Percentiles rank a stretch among this genome's conserved stretches.
Evolutionary conservation across 2,888 invertebrate genomes (phyloP).

Genomic region (Synanthedon formicaeformis): DNA sequence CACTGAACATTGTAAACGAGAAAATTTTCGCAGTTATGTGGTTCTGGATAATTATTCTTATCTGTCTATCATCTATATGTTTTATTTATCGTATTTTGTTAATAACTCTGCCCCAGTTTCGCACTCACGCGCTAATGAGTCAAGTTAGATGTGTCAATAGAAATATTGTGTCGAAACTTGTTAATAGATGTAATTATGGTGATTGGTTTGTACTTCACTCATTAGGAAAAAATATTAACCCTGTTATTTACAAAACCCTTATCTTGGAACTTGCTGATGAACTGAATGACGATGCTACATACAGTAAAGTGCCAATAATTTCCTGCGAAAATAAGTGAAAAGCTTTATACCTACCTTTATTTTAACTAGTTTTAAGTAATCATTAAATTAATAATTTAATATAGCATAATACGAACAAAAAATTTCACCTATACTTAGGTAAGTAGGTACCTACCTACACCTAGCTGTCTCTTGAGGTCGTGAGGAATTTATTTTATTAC

Average conservation of each 20-base stretch:
- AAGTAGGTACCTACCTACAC: too few species aligned
- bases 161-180: conserved; percentile 62
- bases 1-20: conserved; percentile 83
- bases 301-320: background rate
- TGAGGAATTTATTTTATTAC: too few species aligned
- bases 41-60: conserved; percentile 79
- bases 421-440: too few species aligned
- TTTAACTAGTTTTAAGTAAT: too few species aligned
- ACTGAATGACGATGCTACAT: conserved; percentile 31
- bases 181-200: conserved; percentile 70
- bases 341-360: too few species aligned
- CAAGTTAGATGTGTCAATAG: conserved; percentile 68
- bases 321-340: background rate
- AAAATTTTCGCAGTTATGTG: conserved; percentile 81
- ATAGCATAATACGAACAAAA: too few species aligned
- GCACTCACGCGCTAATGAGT: conserved; percentile 72
- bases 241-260: conserved; percentile 74
- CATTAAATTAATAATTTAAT: too few species aligned
- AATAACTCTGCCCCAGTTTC: conserved; percentile 67
- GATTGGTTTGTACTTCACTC: conserved; percentile 85
- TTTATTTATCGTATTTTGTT: conserved; percentile 75
- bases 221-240: conserved; percentile 81
- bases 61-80: conserved; percentile 71
- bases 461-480: too few species aligned
- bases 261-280: conserved; percentile 63